Conservation (phyloP, 2,113 vertebrate genomes). For the Ranitomeya imitator region DNA sequence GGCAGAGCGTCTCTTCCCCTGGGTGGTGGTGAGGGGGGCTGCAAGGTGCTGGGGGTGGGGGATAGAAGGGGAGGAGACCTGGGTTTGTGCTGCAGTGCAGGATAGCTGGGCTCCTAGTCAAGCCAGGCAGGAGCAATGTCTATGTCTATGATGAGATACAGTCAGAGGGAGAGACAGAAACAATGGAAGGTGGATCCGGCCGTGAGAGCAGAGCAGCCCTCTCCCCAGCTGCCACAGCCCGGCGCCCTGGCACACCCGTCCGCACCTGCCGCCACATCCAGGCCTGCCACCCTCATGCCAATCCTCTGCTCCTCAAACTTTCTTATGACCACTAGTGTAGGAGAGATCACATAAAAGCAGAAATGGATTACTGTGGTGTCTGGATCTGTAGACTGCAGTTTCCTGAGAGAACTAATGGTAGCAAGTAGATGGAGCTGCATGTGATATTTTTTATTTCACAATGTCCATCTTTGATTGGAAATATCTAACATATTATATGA, state of each 20-base stretch:
- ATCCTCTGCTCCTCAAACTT: slow-evolving; percentile 17
- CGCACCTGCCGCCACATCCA: neutral
- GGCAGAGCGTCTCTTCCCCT: slow-evolving; percentile 52
- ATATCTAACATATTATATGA: no score
- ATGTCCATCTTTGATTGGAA: no score
- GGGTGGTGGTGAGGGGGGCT: slow-evolving; percentile 23
- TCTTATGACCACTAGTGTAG: neutral
- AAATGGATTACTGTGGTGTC: neutral
- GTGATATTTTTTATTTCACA: no score
- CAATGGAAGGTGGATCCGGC: slow-evolving; percentile 38
- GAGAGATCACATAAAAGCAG: neutral
- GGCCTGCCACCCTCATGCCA: neutral
- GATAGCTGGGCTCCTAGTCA: slow-evolving; percentile 50
- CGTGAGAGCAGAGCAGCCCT: neutral
- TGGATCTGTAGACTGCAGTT: neutral
- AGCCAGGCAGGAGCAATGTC: slow-evolving; percentile 36
- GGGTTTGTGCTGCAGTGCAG: slow-evolving; percentile 56
- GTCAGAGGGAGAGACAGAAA: slow-evolving; percentile 16
- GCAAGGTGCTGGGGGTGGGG: neutral
- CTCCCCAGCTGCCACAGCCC: neutral
- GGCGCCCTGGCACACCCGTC: neutral
- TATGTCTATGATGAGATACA: slow-evolving; percentile 30
- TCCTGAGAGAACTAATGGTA: no score
- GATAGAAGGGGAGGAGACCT: slow-evolving; percentile 45
- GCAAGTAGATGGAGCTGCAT: neutral